phyloP scores from a whole-genome alignment of 2,797 vertebrate species.

The Pangasius mekongensis region DNA sequence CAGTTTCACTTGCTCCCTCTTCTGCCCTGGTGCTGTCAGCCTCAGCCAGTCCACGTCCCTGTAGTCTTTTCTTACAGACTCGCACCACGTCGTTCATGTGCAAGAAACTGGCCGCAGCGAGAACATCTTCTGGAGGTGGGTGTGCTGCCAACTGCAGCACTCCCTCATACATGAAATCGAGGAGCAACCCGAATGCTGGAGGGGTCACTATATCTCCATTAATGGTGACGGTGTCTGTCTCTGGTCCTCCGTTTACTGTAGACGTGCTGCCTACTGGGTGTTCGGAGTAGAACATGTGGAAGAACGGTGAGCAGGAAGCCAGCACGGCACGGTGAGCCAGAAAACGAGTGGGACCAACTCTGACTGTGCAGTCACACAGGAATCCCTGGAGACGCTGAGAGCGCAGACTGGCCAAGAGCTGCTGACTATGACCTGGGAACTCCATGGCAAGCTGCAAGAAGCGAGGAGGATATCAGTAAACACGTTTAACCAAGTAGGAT shows the following conservation, averaged over 20 bases:
- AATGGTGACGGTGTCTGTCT: constrained; percentile 79
- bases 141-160: constrained; percentile 80
- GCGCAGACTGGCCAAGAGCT: constrained; percentile 85
- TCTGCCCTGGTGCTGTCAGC: constrained; percentile 93
- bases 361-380: constrained; percentile 91
- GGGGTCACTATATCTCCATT: constrained; percentile 93
- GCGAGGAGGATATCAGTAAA: not conserved
- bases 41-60: constrained; percentile 85
- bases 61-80: constrained; percentile 89
- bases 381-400: constrained; percentile 91
- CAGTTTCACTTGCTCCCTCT: constrained; percentile 62
- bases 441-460: constrained; percentile 79
- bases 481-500: not conserved
- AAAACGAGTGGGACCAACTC: constrained; percentile 86
- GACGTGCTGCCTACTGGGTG: constrained; percentile 71
- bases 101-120: constrained; percentile 93
- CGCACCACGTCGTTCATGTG: constrained; percentile 97
- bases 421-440: constrained; percentile 92
- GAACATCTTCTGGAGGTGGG: constrained; percentile 87
- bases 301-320: constrained; percentile 92
- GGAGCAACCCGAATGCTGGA: constrained; percentile 86
- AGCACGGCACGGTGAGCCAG: constrained; percentile 89
- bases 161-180: constrained; percentile 95
- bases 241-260: constrained; percentile 55
- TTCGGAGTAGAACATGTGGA: constrained; percentile 95